Conservation (phyloP, 1,140 invertebrate species). For the Octopus sinensis region DNA sequence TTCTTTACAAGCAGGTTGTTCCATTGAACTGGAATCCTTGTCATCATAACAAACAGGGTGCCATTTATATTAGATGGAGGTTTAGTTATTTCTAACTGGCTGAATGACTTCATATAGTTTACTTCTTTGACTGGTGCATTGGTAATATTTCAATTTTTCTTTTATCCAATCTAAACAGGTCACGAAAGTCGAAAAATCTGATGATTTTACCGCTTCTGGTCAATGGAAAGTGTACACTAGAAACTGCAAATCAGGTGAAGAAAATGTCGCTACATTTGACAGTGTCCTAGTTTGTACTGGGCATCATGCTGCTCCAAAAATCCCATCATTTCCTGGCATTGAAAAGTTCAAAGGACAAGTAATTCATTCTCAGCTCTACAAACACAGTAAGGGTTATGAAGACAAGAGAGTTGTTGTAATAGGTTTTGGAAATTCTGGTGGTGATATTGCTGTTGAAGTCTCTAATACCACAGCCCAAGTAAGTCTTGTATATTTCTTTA, state of each 20-base stretch:
- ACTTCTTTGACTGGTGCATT: no score
- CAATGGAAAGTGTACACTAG: slow-evolving; percentile 26
- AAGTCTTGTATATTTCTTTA: not conserved
- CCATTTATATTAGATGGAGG: no score
- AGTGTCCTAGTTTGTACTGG: slow-evolving; percentile 50
- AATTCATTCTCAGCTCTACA: slow-evolving; percentile 59
- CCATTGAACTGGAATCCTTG: no score
- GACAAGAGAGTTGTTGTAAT: slow-evolving; percentile 59
- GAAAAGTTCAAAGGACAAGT: slow-evolving; percentile 57
- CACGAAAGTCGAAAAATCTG: slow-evolving; percentile 14
- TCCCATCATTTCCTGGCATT: slow-evolving; percentile 51
- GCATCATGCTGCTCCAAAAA: slow-evolving; percentile 54
- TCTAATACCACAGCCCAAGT: slow-evolving; percentile 38
- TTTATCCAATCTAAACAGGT: slow-evolving; percentile 13
- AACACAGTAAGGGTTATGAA: slow-evolving; percentile 47
- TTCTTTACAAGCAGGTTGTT: no score
- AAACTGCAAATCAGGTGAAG: slow-evolving; percentile 22
- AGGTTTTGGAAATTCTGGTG: slow-evolving; percentile 62
- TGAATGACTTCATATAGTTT: no score
- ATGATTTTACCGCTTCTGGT: slow-evolving; percentile 25
- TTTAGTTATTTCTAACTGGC: no score
- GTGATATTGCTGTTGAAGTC: slow-evolving; percentile 60
- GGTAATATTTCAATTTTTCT: no score
- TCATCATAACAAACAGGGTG: no score
- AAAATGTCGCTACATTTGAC: slow-evolving; percentile 46